Percentiles rank a stretch among this genome's conserved stretches.
phyloP scores from a whole-genome alignment of 2,113 vertebrate genomes.

The Nycticorax nycticorax region DNA sequence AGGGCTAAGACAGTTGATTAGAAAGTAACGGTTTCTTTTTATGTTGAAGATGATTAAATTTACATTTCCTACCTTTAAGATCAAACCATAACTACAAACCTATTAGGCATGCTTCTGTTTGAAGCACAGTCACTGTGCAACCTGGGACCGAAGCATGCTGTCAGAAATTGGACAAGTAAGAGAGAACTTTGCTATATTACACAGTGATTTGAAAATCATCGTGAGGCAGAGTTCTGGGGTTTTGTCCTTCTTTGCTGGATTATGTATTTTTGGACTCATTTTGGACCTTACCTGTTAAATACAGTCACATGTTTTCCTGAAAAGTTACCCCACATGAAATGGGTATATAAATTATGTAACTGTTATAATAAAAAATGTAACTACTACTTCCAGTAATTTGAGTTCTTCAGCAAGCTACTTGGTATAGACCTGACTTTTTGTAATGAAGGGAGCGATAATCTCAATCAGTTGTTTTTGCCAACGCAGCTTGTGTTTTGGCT shows the following conservation, averaged over 20 bases:
- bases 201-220: neutral
- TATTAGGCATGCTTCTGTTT: neutral
- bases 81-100: neutral
- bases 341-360: neutral
- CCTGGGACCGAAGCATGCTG: neutral
- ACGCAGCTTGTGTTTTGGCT: neutral
- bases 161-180: neutral
- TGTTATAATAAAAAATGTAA: neutral
- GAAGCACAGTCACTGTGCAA: neutral
- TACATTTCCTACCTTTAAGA: neutral
- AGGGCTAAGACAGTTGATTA: neutral
- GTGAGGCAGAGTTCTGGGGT: neutral
- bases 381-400: neutral
- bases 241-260: neutral
- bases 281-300: neutral
- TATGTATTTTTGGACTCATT: neutral
- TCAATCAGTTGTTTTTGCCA: neutral
- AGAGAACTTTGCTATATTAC: fast-evolving
- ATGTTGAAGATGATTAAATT: neutral
- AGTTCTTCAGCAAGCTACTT: neutral
- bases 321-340: neutral
- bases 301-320: neutral
- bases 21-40: neutral
- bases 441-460: neutral
- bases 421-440: neutral